Base-by-base conservation (phyloP, 2,113 vertebrate species). In the Phrynosoma blainvillii region DNA sequence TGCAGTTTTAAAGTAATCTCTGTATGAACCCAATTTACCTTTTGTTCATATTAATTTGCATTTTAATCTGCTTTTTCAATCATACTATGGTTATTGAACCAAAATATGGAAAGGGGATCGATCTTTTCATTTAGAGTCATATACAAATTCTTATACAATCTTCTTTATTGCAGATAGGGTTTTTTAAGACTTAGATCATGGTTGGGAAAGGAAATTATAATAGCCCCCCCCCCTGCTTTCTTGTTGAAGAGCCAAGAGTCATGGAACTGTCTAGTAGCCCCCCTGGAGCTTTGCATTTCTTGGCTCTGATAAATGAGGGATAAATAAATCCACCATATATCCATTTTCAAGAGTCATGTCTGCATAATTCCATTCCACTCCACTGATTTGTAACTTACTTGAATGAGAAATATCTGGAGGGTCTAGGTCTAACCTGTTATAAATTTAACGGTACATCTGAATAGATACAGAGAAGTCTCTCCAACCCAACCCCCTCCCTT, bases 241-340 rank as follows among this genome's bases (percentile, higher is more conserved):
- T 92, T 84, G 40, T 84, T 93, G 88, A 81, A 42, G 79, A 73
- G 30, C 27, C 73, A 79, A 12, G 8, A 62, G 27, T 47, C 90
- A 81, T 75, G 77, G 59, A 40, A 10, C 47, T 86, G 85, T 87
- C 90, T 87, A 86, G 75, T 87, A 86, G 75, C 87, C 2, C 27
- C 74, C 54, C 84, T 40, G 25, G 82, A 20, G 25, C 84, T 93
- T 89, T 93, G 79, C 62, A 3, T 92, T 74, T 79, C 47, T 94
- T 90, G 79, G 12, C 27, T 93, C 78, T 54, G 91, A 87, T 89
- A 68, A 89, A 84, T 56, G 23, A 91, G 70, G 10, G 68, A 88
- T 87, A 68, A 88, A 93, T 82, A 92, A 94, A 93, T n/a, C 2
- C 52, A 91, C 18, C 23, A 23, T 32, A 85, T 90, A 90, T 90